These are phyloP conservation scores for Mastigias papua DNA, from an alignment of 30 jellyfish, hydroid and myxozoan genomes.

Conservation along the genomic window DNA sequence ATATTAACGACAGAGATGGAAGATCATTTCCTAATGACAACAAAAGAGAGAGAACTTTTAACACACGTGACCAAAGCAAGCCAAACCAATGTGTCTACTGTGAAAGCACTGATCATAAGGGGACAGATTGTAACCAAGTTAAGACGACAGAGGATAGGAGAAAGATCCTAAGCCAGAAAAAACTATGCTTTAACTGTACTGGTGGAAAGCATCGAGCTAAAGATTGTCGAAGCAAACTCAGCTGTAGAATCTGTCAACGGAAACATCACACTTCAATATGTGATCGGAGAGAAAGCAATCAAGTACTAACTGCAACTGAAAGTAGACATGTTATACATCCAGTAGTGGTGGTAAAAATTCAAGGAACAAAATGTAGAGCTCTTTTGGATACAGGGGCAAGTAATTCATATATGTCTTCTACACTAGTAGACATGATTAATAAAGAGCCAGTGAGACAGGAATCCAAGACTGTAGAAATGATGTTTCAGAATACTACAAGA, in stretches of 20 bases:
- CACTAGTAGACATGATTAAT: conserved; percentile 37
- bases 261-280: conserved; percentile 85
- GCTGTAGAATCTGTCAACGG: too few species aligned
- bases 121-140: conserved; percentile 58
- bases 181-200: conserved; percentile 71
- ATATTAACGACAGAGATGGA: conserved; percentile 46
- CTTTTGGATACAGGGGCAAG: conserved; percentile 52
- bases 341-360: conserved; percentile 40
- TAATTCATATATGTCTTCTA: conserved; percentile 47
- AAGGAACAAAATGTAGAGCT: conserved; percentile 70
- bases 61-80: conserved; percentile 21
- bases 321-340: conserved; percentile 35
- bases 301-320: conserved; percentile 42
- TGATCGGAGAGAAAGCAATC: conserved; percentile 38
- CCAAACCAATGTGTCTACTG: conserved; percentile 56
- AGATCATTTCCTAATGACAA: conserved; percentile 2
- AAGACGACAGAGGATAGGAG: too few species aligned
- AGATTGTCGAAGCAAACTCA: conserved; percentile 62
- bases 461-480: conserved; percentile 57
- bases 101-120: conserved; percentile 51
- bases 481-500: conserved; percentile 49
- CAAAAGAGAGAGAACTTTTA: conserved; percentile 50
- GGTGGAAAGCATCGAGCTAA: conserved; percentile 71
- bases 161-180: conserved; percentile 30
- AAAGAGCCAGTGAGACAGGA: conserved; percentile 73